Conservation (phyloP, 2,113 vertebrate species). For the Formicarius rufipectus region DNA sequence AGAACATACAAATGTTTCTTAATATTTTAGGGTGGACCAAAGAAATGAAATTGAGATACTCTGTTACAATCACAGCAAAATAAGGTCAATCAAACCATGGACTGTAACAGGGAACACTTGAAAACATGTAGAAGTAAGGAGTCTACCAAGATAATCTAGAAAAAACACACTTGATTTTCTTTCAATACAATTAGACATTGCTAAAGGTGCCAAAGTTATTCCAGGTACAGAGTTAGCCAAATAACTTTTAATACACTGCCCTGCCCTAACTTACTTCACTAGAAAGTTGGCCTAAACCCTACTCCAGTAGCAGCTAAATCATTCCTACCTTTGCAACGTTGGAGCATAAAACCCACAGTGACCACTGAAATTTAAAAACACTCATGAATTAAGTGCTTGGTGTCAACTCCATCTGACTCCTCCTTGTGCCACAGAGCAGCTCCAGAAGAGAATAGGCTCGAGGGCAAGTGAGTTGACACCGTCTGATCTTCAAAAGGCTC, state of each 20-base stretch:
- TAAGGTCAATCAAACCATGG: not conserved
- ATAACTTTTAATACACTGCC: not conserved
- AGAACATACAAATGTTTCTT: not conserved
- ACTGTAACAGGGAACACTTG: not conserved
- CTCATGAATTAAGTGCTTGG: not conserved
- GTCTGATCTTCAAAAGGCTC: not conserved
- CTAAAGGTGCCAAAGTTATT: not conserved
- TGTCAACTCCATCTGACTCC: not conserved
- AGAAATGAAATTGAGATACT: not conserved
- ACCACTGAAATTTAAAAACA: not conserved
- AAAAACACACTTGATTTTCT: not conserved
- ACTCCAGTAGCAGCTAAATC: not conserved
- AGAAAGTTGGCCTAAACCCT: not conserved
- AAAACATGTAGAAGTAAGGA: not conserved
- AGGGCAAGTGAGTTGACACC: not conserved
- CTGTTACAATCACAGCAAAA: not conserved
- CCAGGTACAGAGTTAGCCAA: not conserved
- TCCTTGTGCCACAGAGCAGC: not conserved
- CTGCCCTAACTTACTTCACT: not conserved
- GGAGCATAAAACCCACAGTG: fast-evolving
- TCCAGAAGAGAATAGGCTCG: not conserved
- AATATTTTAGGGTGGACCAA: not conserved
- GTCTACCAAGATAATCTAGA: not conserved
- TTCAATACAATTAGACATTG: not conserved
- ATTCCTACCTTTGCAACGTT: not conserved